Base-by-base conservation (phyloP, 2,113 vertebrate species). In the Seriola aureovittata region DNA sequence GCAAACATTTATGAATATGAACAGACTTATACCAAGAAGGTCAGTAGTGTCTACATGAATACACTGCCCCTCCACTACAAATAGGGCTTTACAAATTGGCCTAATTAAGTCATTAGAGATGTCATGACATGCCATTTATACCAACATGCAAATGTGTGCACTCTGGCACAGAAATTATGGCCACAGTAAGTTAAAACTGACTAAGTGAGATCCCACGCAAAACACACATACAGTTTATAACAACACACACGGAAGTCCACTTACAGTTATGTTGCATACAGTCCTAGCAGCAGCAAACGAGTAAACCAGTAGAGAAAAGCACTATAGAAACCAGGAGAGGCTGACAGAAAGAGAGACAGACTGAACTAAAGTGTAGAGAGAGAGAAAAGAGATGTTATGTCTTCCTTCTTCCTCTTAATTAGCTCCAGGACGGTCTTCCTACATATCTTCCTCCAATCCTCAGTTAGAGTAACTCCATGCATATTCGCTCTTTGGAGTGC, bases 51-150 rank as follows among this genome's bases (percentile, higher is more conserved):
- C 84, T 76, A 42, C 67, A 76, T 71, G 62, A 71, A 81, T 48
- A 44, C 29, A 5, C 59, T 63, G 57, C 76, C 73, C 29, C 71
- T 44, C 46, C 75, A 50, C 74, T 57, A 44, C 76, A 80, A 72
- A 87, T 21, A 67, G 40, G 14, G 80, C 76, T 89, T 69, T 60
- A 87, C 85, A 91, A 92, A 91, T 59, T 71, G 85, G 34, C 84
- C 89, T 88, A 70, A 92, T 93, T 91, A 92, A 88, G 88, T 89
- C 89, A 85, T 86, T 65, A 84, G 48, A 73, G 77, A 78, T 89
- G 84, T 83, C 78, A 66, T 78, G 86, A 82, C 81, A 83, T 75
- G 86, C 57, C 85, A 73, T 87, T 87, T 82, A 84, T 32, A 8
- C 71, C 40, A 32, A 62, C 85, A 85, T 62, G 57, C 85, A 84